Percentiles rank a stretch among this genome's conserved stretches.
Evolutionary conservation across 2,113 vertebrate species (phyloP).

Genomic region (Actinemys pallida): DNA sequence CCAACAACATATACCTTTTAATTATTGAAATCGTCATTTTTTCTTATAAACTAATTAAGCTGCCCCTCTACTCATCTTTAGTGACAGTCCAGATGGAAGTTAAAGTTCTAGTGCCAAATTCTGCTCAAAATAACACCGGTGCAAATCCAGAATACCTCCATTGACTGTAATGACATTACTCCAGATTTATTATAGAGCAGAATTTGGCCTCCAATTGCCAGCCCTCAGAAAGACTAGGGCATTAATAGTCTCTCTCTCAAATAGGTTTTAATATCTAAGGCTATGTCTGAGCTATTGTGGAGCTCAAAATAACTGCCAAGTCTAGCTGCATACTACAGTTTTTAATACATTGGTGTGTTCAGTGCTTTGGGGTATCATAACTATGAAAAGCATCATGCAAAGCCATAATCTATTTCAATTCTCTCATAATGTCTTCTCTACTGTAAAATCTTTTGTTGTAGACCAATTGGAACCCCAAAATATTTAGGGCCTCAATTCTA

Average conservation of each 20-base stretch:
- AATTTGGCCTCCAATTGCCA: conserved; percentile 37
- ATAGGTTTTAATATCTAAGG: background rate
- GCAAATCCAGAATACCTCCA: conserved; percentile 48
- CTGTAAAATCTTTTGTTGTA: background rate
- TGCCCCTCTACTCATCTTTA: conserved; percentile 69
- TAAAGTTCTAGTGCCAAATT: background rate
- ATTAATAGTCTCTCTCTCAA: background rate
- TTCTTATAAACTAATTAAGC: background rate
- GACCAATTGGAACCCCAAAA: background rate
- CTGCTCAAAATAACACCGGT: conserved; percentile 11
- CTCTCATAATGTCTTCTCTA: background rate
- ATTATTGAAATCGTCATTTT: background rate
- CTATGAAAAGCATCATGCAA: background rate
- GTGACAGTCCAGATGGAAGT: conserved; percentile 35
- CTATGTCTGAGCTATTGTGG: background rate
- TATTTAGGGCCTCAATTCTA: background rate
- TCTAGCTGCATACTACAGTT: background rate
- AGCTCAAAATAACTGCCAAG: background rate
- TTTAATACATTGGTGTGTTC: background rate
- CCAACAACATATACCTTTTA: background rate
- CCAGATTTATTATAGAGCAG: conserved; percentile 50
- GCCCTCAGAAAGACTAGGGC: conserved; percentile 17
- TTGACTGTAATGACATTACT: conserved; percentile 53
- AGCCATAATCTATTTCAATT: background rate
- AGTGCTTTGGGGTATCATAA: background rate